These are phyloP conservation scores for Danio jaintianensis DNA, from an alignment of 2,797 vertebrate species.

Conservation along the genomic window DNA sequence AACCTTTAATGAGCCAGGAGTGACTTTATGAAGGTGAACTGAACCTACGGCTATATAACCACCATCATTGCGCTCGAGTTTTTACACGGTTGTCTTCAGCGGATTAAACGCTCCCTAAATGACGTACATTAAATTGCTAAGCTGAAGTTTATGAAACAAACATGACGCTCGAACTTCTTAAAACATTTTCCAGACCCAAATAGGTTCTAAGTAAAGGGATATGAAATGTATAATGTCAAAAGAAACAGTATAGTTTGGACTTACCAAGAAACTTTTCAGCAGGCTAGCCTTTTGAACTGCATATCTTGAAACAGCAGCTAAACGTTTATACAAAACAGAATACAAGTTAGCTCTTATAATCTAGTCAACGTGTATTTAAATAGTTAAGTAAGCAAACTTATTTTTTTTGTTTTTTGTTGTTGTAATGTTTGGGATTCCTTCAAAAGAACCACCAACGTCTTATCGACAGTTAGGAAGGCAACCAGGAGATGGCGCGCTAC, in stretches of 20 bases:
- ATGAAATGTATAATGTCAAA: constrained; percentile 27
- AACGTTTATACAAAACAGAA: neutral
- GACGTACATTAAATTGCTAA: constrained; percentile 56
- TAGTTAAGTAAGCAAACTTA: neutral
- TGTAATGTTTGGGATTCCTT: neutral
- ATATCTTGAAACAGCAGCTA: neutral
- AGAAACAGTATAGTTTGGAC: neutral
- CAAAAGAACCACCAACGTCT: neutral
- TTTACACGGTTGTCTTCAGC: constrained; percentile 57
- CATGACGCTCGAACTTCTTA: constrained; percentile 50
- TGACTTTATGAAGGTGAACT: constrained; percentile 67
- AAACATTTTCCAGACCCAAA: constrained; percentile 13
- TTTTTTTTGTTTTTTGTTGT: too few species aligned
- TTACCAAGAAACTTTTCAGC: constrained; percentile 16
- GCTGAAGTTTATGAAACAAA: constrained; percentile 59
- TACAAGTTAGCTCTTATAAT: neutral
- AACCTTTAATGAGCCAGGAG: constrained; percentile 65
- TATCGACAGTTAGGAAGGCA: constrained; percentile 36
- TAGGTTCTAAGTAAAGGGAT: constrained; percentile 50
- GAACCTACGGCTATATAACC: constrained; percentile 56
- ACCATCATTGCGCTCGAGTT: constrained; percentile 54
- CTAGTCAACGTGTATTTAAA: neutral
- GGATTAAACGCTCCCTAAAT: constrained; percentile 60
- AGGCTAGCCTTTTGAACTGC: neutral
- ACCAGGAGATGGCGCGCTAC: constrained; percentile 77